Base-by-base conservation (phyloP, 1,140 invertebrate genomes). In the Neodiprion fabricii region DNA sequence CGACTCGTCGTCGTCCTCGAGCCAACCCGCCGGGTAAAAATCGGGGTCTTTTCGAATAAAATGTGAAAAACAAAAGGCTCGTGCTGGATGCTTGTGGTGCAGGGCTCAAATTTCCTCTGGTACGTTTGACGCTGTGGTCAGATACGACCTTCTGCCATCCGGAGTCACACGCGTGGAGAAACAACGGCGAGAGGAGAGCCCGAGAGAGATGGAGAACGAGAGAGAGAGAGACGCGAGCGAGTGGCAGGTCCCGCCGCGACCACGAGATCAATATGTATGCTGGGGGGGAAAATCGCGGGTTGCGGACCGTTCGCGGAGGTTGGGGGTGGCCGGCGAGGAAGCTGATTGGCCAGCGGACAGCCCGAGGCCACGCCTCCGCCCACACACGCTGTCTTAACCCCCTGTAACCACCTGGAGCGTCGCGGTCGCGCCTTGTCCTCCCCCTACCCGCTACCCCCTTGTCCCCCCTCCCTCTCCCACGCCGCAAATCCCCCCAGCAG, bases 391-490 rank as follows among this genome's bases (percentile, higher is more conserved):
- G 86, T 86, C 85, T 85, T 81, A 86, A 85, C 85, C 85, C 85
- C 85, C 85, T 85, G 87, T 86, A 88, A 88, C 87, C 87, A 89
- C 88, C 88, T 89, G 88, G 87, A 89, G 88, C 86, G 11, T 87
- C 84, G 85, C 87, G 86, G 86, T 86, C 84, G 83, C 68, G 14
- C 68, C 12, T 14, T 28, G 14, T 70, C 68, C 85, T 77, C 78
- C 79, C 78, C 78, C 79, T n/a, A n/a, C n/a, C n/a, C n/a, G n/a
- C n/a, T n/a, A n/a, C 73, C 73, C 76, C 76, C 74, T 77, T 23
- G 48, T 72, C 72, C 72, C 73, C 78, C 78, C 79, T 72, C 76
- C 73, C 73, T 75, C 76, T 75, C 70, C 74, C 78, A n/a, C 72
- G 71, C 71, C 11, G 47, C 12, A 40, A 12, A 71, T 23, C 53